Evolutionary conservation across 2,888 invertebrate species (phyloP).

Genomic region (Machimus atricapillus): DNA sequence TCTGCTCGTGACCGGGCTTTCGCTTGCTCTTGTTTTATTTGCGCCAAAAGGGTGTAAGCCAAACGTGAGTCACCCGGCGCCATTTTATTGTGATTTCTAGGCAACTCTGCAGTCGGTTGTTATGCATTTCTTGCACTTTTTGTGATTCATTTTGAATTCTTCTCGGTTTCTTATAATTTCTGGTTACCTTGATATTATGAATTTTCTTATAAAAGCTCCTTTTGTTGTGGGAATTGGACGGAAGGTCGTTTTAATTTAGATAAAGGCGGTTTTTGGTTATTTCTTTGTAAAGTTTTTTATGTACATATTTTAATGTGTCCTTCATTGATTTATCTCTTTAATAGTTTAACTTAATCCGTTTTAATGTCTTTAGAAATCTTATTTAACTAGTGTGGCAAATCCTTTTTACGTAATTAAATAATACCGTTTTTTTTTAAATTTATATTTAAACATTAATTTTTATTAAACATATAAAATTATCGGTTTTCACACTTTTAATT

Average conservation of each 20-base stretch:
- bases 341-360: too few species aligned
- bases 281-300: too few species aligned
- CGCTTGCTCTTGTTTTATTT: not conserved
- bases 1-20: not conserved
- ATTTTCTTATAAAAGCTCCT: not conserved
- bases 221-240: not conserved
- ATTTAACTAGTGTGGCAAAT: too few species aligned
- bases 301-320: too few species aligned
- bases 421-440: too few species aligned
- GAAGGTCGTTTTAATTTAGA: not conserved
- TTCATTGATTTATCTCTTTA: too few species aligned
- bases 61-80: not conserved
- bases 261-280: not conserved
- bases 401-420: too few species aligned
- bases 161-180: not conserved
- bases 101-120: not conserved
- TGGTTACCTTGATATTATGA: not conserved
- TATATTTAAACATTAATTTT: too few species aligned
- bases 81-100: not conserved
- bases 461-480: too few species aligned
- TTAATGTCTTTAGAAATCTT: too few species aligned
- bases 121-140: constrained; percentile 25
- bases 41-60: not conserved
- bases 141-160: not conserved
- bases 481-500: too few species aligned